Base-by-base conservation (phyloP, 2,888 invertebrate species). In the Antheraea assamensis region DNA sequence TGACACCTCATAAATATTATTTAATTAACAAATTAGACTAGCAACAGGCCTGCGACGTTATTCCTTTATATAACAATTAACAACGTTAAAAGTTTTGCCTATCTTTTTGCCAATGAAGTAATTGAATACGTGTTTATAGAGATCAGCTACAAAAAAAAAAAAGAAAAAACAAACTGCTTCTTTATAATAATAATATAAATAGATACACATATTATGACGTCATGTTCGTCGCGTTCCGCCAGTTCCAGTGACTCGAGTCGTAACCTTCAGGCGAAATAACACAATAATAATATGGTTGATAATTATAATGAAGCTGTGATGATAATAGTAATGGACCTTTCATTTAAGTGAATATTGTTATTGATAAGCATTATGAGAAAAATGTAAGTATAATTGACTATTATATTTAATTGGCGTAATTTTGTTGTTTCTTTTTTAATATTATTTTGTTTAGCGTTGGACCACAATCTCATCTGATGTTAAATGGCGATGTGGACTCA, bases 261-360 rank as follows among this genome's bases (percentile, higher is more conserved):
- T 85, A 82, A 88, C 88, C 88, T 88, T 88, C 88, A 87, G 82
- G 80, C 81, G 80, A 78, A 83, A 83, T 83, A 80, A 83, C 85
- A 84, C 85, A 87, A 30, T 64, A 64, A 64, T 61, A 61, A 61
- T 87, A 86, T 87, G 85, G 78, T 80, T 78, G 80, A 80, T 83
- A 78, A 83, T 81, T 47, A 71, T 61, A 61, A 61, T 27, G 24
- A 27, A 61, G 27, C 27, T 61, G 61, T 61, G 61, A 61, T 61
- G 24, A 27, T 61, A 27, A 61, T 19, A 61, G 30, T 64, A 64
- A 64, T 35, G 68, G 35, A 68, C 35, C 19, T 24, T 66, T 52
- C 24, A 71, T 61, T 70, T 70, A 27, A 31, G n/a, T 73, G 58
- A 47, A 73, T 73, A 73, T 70, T n/a, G n/a, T 66, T 47, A 73